Evolutionary conservation across 2,888 invertebrate species (phyloP).

Genomic region (Ecliptopera silaceata): DNA sequence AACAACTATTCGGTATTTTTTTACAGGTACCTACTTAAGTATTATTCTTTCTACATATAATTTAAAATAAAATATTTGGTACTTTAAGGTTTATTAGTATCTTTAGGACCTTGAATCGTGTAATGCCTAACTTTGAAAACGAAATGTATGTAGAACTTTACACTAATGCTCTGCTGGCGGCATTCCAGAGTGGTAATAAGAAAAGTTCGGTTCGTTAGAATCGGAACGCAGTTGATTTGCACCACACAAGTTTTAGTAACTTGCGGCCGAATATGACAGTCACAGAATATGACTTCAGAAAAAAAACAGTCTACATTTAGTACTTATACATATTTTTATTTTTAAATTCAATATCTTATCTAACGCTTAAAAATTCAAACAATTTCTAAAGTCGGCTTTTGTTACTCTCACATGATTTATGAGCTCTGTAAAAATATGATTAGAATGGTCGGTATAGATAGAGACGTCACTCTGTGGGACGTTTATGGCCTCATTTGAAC

Average conservation of each 20-base stretch:
- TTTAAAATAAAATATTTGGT: no score
- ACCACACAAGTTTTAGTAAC: conserved; percentile 22
- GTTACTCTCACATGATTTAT: conserved; percentile 63
- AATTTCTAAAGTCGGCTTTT: conserved; percentile 51
- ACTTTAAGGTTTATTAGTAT: not conserved
- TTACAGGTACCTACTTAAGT: no score
- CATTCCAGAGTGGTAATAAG: conserved; percentile 50
- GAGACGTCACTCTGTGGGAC: conserved; percentile 71
- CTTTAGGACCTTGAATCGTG: conserved; percentile 21
- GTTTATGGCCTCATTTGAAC: conserved; percentile 74
- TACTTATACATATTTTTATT: no score
- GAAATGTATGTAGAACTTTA: conserved; percentile 40
- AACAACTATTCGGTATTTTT: no score
- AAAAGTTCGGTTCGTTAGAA: conserved; percentile 48
- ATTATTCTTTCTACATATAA: no score
- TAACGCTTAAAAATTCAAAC: conserved; percentile 49
- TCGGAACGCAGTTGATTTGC: conserved; percentile 41
- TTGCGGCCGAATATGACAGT: conserved; percentile 13
- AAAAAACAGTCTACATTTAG: not conserved
- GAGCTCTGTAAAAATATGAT: conserved; percentile 72
- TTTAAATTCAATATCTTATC: conserved; percentile 23
- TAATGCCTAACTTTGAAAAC: conserved; percentile 27
- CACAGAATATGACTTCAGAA: conserved; percentile 10
- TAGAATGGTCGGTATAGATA: conserved; percentile 68
- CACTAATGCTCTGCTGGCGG: conserved; percentile 46